Base-by-base conservation (phyloP, 2,797 vertebrate genomes). In the Thunnus albacares region DNA sequence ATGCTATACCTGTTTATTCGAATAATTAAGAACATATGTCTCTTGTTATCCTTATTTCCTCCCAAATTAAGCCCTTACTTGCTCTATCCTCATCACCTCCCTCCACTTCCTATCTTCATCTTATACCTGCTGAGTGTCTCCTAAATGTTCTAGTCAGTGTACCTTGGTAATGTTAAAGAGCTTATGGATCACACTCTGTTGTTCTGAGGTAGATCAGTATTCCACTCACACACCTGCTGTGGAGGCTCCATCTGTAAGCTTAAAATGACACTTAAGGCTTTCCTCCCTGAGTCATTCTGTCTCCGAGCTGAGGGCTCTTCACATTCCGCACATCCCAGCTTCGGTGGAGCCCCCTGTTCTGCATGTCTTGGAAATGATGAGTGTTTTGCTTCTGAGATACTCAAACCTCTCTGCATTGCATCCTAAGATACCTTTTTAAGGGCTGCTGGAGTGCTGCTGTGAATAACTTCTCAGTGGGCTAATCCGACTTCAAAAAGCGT, bases 401-500 rank as follows among this genome's bases (percentile, higher is more conserved):
- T 80, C 77, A 64, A 69, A 77, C 57, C 78, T 85, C 65, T 73
- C 80, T 63, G 82, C 82, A 86, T 61, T 79, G 80, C 84, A 87
- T 90, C 62, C 79, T 82, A 83, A 86, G 66, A 85, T 80, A 90
- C 82, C 82, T 91, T 91, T 90, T 90, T 85, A 87, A 86, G 81
- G 82, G 79, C 86, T 90, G 77, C 75, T 85, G 68, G 76, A 82
- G 85, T 90, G 87, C 64, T 75, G 90, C 87, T 81, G 76, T 85
- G 90, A 93, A 92, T 93, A 88, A 89, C 85, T 86, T 89, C 77
- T 85, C 62, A 60, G 75, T 81, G 74, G 72, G 61, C 81, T 93
- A 94, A 95, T 94, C 90, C 92, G 77, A 84, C 90, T 94, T 93
- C 87, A 93, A 83, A 93, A 91, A 87, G 41, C 61, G 13, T 86